Conservation (phyloP, 2,888 invertebrate genomes). For the Tholera decimalis region DNA sequence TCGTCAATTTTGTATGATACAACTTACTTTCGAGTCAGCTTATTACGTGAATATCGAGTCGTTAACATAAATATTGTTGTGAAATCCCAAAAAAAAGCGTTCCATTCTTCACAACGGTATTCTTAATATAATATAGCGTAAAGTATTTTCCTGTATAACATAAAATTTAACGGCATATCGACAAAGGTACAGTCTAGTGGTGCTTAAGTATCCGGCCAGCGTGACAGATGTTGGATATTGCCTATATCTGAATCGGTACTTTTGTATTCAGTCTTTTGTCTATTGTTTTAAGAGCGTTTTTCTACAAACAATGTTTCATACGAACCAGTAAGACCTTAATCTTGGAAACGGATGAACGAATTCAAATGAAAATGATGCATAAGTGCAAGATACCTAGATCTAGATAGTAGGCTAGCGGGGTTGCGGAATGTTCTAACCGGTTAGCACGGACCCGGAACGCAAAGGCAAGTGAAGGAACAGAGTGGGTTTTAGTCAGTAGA, state of each 20-base stretch:
- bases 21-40: too few relatives aligned
- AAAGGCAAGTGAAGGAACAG: too few relatives aligned
- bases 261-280: neutral
- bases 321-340: too few relatives aligned
- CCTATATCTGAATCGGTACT: neutral
- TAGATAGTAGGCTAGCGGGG: too few relatives aligned
- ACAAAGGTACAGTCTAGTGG: conserved; percentile 1
- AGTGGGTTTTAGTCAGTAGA: too few relatives aligned
- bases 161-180: conserved; percentile 40
- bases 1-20: too few relatives aligned
- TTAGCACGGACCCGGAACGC: too few relatives aligned
- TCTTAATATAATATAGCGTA: conserved; percentile 18
- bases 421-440: too few relatives aligned
- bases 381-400: too few relatives aligned
- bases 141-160: conserved; percentile 34
- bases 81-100: neutral
- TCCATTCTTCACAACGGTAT: conserved; percentile 1
- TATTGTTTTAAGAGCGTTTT: neutral
- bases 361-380: too few relatives aligned
- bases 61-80: neutral
- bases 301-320: neutral
- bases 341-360: too few relatives aligned
- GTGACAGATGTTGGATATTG: neutral
- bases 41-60: too few relatives aligned
- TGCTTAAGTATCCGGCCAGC: conserved; percentile 1